These are phyloP conservation scores for Anser cygnoides DNA, from an alignment of 2,113 vertebrate species.

Conservation along the genomic window DNA sequence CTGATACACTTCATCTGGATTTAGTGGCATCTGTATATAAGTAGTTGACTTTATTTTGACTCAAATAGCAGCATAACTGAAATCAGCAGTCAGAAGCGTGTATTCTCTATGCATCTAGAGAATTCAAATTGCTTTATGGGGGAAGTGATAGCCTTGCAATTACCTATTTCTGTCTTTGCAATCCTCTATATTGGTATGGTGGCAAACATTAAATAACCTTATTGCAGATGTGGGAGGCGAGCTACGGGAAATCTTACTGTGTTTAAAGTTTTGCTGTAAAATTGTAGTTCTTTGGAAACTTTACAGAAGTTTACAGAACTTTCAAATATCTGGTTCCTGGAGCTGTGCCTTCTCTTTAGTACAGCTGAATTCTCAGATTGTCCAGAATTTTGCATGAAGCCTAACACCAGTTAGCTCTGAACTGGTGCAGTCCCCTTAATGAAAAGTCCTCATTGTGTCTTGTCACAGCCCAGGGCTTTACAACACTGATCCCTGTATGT, in stretches of 20 bases:
- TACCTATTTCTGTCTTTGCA: neutral
- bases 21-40: constrained; percentile 21
- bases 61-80: neutral
- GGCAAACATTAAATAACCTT: neutral
- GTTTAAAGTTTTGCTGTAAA: neutral
- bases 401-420: accelerated
- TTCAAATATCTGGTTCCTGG: neutral
- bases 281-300: neutral
- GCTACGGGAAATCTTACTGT: neutral
- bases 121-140: neutral
- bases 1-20: constrained; percentile 35
- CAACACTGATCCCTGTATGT: accelerated
- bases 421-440: neutral
- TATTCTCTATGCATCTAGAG: neutral
- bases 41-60: neutral
- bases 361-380: neutral
- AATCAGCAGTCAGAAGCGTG: neutral
- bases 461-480: accelerated
- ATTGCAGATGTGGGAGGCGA: neutral
- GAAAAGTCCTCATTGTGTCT: neutral
- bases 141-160: neutral
- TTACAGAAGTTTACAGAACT: neutral
- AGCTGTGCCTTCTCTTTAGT: neutral
- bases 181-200: neutral
- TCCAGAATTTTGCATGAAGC: neutral